Evolutionary conservation across 2,113 vertebrate species (phyloP).

Genomic region (Paratilapia polleni): DNA sequence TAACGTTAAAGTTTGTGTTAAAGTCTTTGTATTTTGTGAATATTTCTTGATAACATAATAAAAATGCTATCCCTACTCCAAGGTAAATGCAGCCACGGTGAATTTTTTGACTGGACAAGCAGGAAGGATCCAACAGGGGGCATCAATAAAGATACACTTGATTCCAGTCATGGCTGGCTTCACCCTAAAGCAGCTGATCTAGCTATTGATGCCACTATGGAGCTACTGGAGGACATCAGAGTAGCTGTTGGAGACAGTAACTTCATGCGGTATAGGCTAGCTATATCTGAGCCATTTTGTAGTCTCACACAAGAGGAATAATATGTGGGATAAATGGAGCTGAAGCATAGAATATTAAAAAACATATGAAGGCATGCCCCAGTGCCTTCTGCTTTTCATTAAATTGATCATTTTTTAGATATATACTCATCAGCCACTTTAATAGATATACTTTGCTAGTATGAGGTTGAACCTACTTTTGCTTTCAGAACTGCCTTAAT

Average conservation of each 20-base stretch:
- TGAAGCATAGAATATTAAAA: too few species aligned
- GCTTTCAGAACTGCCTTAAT: too few species aligned
- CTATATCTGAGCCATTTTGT: neutral
- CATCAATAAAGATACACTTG: conserved; percentile 64
- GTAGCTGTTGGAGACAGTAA: conserved; percentile 44
- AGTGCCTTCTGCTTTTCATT: too few species aligned
- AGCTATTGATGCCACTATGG: conserved; percentile 67
- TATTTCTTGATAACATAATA: neutral
- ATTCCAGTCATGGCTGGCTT: conserved; percentile 59
- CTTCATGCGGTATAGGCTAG: conserved; percentile 60
- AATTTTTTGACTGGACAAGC: conserved; percentile 57
- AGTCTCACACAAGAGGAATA: neutral
- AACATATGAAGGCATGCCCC: too few species aligned
- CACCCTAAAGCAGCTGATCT: conserved; percentile 62
- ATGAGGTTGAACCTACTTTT: too few species aligned
- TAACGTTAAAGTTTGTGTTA: conserved; percentile 14
- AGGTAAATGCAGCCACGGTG: conserved; percentile 78
- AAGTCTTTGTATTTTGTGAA: neutral
- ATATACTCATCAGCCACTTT: too few species aligned
- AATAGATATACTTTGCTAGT: too few species aligned
- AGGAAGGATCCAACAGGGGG: conserved; percentile 59
- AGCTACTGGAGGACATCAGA: conserved; percentile 74
- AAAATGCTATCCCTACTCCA: neutral
- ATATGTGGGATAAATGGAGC: too few species aligned
- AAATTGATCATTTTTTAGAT: too few species aligned